Evolutionary conservation across 2,888 invertebrate genomes (phyloP).

Genomic region (Linnaemya tessellans): DNA sequence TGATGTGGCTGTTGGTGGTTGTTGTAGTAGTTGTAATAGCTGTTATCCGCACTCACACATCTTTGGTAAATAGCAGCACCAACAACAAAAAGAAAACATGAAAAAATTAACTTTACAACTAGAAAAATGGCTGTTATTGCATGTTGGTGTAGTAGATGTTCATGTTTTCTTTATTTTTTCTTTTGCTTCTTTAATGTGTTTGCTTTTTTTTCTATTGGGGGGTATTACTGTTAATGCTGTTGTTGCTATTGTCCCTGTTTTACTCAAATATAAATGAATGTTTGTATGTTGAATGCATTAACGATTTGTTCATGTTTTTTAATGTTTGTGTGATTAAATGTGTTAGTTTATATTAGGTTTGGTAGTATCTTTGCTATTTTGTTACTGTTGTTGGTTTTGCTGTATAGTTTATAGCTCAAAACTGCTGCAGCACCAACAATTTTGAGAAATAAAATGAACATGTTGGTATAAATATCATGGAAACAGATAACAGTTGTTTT

Average conservation of each 20-base stretch:
- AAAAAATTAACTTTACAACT: slow-evolving; percentile 83
- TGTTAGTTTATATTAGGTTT: slow-evolving; percentile 56
- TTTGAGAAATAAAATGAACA: slow-evolving; percentile 19
- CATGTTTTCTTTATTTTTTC: slow-evolving; percentile 57
- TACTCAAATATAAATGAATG: background rate
- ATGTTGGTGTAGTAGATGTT: slow-evolving; percentile 76
- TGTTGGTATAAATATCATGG: slow-evolving; percentile 39
- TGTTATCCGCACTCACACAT: slow-evolving; percentile 16
- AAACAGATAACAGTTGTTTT: slow-evolving; percentile 64
- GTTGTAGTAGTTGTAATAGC: slow-evolving; percentile 39
- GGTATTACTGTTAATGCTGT: slow-evolving; percentile 69
- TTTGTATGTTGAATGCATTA: slow-evolving; percentile 53
- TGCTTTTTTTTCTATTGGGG: slow-evolving; percentile 64
- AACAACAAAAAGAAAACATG: slow-evolving; percentile 78
- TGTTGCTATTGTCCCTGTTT: slow-evolving; percentile 27
- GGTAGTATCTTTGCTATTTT: slow-evolving; percentile 57
- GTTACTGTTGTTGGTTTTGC: slow-evolving; percentile 54
- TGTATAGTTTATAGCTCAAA: slow-evolving; percentile 48
- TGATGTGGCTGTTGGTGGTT: slow-evolving; percentile 54
- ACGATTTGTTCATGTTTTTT: slow-evolving; percentile 65
- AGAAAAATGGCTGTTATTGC: slow-evolving; percentile 83
- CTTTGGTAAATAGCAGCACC: slow-evolving; percentile 24
- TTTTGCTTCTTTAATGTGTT: slow-evolving; percentile 34
- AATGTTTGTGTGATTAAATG: slow-evolving; percentile 30
- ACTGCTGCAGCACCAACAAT: slow-evolving; percentile 15